A percentile compares a stretch with the other conserved stretches of the same genome.
Evolutionary conservation across 2,797 vertebrate genomes (phyloP).

Genomic region (Hybognathus amarus): DNA sequence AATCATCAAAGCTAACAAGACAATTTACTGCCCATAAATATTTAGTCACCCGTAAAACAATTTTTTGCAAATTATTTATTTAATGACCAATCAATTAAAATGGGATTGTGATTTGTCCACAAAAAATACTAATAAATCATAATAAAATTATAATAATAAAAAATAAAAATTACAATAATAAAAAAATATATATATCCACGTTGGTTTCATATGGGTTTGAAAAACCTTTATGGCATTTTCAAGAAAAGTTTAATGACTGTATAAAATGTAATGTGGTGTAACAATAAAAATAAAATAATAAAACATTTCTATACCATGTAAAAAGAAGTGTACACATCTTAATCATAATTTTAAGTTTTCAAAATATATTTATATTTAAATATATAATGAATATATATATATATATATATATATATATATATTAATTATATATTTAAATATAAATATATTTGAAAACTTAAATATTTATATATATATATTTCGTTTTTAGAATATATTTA

Average conservation of each 20-base stretch:
- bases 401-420: too few species aligned
- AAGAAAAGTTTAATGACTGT: not conserved
- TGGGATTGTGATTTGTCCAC: not conserved
- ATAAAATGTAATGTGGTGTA: not conserved
- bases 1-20: not conserved
- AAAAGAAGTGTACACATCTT: not conserved
- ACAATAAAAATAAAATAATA: not conserved
- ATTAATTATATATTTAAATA: too few species aligned
- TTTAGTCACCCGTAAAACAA: not conserved
- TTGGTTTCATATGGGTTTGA: not conserved
- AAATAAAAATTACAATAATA: too few species aligned
- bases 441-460: too few species aligned
- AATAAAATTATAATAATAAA: too few species aligned
- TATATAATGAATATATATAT: too few species aligned
- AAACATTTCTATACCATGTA: not conserved
- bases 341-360: not conserved
- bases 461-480: too few species aligned
- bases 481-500: not conserved
- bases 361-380: not conserved
- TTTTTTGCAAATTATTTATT: not conserved
- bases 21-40: not conserved
- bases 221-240: not conserved
- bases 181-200: too few species aligned
- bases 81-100: not conserved
- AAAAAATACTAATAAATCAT: not conserved